Evolutionary conservation across 1,140 invertebrate genomes (phyloP).

Genomic region (Colletes latitarsis): DNA sequence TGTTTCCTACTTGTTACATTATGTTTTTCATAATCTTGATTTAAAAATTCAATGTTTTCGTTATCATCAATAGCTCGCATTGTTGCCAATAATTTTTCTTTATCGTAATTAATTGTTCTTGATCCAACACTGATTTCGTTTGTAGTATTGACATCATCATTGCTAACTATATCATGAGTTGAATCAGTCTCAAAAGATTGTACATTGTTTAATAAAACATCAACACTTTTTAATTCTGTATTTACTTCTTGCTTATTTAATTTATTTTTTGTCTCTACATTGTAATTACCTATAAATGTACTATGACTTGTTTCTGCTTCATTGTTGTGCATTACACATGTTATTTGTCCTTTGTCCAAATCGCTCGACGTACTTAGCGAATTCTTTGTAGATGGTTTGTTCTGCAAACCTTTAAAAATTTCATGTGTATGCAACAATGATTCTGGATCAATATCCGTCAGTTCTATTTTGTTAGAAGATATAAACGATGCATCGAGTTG

Average conservation of each 20-base stretch:
- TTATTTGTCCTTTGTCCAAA: not conserved
- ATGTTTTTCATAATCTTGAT: conserved; percentile 62
- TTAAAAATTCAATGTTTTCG: conserved; percentile 81
- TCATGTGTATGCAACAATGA: not conserved
- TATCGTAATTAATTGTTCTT: conserved; percentile 78
- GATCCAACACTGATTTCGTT: conserved; percentile 58
- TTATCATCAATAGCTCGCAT: conserved; percentile 85
- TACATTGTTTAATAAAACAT: not conserved
- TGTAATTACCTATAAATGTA: not conserved
- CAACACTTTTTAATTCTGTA: conserved; percentile 1
- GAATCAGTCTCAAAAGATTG: conserved; percentile 22
- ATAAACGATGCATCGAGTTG: not conserved
- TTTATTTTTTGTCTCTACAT: conserved; percentile 49
- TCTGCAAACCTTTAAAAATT: not conserved
- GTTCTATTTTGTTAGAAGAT: not conserved
- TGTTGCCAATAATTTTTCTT: conserved; percentile 84
- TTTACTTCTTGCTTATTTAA: conserved; percentile 36
- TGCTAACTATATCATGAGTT: conserved; percentile 47
- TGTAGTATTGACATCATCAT: conserved; percentile 3
- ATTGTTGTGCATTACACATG: not conserved
- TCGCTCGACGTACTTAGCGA: not conserved
- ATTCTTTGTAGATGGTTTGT: not conserved
- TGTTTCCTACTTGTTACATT: conserved; percentile 64
- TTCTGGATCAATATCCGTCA: not conserved
- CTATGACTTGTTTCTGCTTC: not conserved